These are phyloP conservation scores for Rhombomys opimus DNA, from an alignment of 2,113 vertebrate genomes.

Conservation along the genomic window DNA sequence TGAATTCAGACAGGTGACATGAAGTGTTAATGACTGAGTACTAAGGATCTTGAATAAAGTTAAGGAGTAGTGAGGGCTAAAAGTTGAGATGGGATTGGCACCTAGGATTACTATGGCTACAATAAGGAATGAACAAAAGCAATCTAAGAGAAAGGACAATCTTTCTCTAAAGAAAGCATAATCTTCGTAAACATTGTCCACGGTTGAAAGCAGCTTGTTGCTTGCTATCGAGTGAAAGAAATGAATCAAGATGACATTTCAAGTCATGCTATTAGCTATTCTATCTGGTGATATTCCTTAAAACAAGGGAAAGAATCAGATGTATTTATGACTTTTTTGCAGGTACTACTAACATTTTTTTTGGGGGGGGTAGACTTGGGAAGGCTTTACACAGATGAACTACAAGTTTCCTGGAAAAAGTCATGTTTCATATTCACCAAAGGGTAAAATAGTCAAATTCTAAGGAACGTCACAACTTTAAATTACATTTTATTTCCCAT, in stretches of 20 bases:
- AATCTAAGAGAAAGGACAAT: background rate
- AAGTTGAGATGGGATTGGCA: background rate
- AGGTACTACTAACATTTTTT: background rate
- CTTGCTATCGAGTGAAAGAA: background rate
- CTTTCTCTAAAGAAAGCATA: background rate
- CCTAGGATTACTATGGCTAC: background rate
- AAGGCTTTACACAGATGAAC: background rate
- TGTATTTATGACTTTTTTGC: background rate
- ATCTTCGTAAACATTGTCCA: background rate
- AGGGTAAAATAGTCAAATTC: slow-evolving; percentile 1
- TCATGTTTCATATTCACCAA: background rate
- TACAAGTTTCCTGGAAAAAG: background rate
- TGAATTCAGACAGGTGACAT: background rate
- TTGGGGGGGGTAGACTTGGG: background rate
- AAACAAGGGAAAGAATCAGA: background rate
- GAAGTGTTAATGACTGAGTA: background rate
- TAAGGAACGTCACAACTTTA: background rate
- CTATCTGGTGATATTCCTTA: background rate
- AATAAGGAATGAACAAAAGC: background rate
- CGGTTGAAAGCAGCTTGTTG: background rate
- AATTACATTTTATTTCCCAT: slow-evolving; percentile 1
- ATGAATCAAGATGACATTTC: background rate
- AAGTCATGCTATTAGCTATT: background rate
- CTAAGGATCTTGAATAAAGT: background rate
- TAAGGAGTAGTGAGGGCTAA: background rate